Percentiles rank a stretch among this genome's conserved stretches.
Evolutionary conservation across 2,797 vertebrate species (phyloP).

Genomic region (Notamacropus eugenii): DNA sequence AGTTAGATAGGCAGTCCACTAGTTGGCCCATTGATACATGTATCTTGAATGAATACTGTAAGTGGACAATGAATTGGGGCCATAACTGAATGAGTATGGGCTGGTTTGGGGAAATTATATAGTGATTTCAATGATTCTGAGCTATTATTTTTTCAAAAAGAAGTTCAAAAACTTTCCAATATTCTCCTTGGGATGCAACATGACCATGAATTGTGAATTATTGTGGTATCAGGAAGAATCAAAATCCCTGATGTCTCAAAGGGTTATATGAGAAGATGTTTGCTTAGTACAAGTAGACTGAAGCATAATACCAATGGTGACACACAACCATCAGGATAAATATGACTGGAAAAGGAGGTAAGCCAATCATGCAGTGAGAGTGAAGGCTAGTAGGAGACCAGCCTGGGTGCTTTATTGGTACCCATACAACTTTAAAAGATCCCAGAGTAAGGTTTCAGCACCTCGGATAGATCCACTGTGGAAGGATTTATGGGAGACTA

Average conservation of each 20-base stretch:
- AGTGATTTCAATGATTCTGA: neutral
- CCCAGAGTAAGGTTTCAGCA: neutral
- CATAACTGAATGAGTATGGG: neutral
- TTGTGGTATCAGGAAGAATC: neutral
- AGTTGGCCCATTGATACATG: neutral
- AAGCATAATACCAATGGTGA: neutral
- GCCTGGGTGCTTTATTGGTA: neutral
- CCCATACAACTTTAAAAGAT: neutral
- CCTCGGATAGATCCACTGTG: neutral
- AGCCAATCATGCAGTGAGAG: neutral
- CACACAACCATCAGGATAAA: neutral
- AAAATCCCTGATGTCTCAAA: neutral
- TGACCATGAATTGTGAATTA: neutral
- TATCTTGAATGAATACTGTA: neutral
- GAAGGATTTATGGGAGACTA: neutral
- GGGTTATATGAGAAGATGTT: neutral
- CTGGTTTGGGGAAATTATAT: neutral
- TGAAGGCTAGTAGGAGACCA: neutral
- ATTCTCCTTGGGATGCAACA: neutral
- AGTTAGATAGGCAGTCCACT: neutral
- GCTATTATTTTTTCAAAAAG: neutral
- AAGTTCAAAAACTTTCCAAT: neutral
- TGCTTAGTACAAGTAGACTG: neutral
- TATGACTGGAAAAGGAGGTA: neutral
- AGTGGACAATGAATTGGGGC: neutral